Conservation (phyloP, 35 echinoderm and acorn worm species). For the Hemicentrotus pulcherrimus region DNA sequence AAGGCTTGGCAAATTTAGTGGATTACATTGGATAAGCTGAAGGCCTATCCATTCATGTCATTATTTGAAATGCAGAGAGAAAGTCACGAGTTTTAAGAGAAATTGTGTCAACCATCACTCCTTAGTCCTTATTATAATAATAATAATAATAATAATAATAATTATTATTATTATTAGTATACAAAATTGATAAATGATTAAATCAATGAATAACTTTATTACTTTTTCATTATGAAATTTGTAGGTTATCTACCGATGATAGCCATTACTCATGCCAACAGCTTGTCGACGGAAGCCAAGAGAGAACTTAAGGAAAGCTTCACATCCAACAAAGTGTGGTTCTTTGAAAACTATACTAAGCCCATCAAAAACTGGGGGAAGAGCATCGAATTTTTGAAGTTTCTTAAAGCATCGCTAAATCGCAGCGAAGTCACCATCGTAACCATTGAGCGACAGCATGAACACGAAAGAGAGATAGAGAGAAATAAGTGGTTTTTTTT, state of each 20-base stretch:
- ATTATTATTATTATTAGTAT: too few species aligned
- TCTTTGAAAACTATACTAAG: background rate
- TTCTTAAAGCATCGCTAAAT: background rate
- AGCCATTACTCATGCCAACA: background rate
- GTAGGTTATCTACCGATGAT: background rate
- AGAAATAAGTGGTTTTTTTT: background rate
- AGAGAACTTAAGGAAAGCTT: background rate
- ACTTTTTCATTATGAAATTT: background rate
- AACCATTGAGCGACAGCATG: background rate
- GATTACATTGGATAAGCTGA: too few species aligned
- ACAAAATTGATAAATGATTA: too few species aligned
- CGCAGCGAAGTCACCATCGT: background rate
- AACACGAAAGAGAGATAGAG: background rate
- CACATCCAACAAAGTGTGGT: background rate
- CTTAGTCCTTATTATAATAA: too few species aligned
- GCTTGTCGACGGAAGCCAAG: background rate
- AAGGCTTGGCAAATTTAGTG: too few species aligned
- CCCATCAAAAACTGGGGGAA: background rate
- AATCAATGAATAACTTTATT: too few species aligned
- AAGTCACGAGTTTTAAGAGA: too few species aligned
- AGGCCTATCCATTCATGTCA: too few species aligned
- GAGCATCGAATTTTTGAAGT: background rate
- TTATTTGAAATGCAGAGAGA: too few species aligned
- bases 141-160: too few species aligned
- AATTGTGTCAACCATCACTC: too few species aligned